phyloP scores from a whole-genome alignment of 92 coral and sea anemone species.

The Galaxea fascicularis region DNA sequence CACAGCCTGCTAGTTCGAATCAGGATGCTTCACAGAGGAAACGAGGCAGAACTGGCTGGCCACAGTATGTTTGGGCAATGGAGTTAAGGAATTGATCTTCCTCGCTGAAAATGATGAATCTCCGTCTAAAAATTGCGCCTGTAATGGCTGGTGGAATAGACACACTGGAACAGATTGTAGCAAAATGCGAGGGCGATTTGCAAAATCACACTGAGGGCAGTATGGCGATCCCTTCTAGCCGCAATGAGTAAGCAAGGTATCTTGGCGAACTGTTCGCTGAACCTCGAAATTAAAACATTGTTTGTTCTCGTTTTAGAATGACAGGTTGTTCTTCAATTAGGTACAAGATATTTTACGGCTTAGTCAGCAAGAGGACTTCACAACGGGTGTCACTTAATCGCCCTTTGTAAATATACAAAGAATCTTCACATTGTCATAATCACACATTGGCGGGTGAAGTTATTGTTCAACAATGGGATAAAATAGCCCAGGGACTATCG shows the following conservation, averaged over 20 bases:
- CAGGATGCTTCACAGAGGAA: constrained; percentile 81
- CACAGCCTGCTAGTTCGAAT: constrained; percentile 23
- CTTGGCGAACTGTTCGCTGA: constrained; percentile 18
- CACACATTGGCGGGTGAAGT: constrained; percentile 20
- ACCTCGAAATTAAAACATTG: not conserved
- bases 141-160: not conserved
- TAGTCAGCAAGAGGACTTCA: not conserved
- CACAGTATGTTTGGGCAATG: constrained; percentile 99
- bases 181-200: not conserved
- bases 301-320: constrained; percentile 13
- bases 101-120: not conserved
- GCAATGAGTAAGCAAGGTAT: not conserved
- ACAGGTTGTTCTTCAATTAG: constrained; percentile 10
- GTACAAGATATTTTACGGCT: not conserved
- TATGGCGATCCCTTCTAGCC: not conserved
- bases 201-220: not conserved
- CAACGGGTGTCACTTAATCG: not conserved
- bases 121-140: not conserved
- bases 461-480: not conserved
- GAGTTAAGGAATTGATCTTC: constrained; percentile 73
- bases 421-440: not conserved
- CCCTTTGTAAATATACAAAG: not conserved
- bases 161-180: not conserved
- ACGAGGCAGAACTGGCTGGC: constrained; percentile 99
- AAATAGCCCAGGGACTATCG: not conserved